Percentiles rank a stretch among this genome's conserved stretches.
These are phyloP conservation scores for Rhineura floridana DNA, from an alignment of 2,113 vertebrate species.

Conservation along the genomic window DNA sequence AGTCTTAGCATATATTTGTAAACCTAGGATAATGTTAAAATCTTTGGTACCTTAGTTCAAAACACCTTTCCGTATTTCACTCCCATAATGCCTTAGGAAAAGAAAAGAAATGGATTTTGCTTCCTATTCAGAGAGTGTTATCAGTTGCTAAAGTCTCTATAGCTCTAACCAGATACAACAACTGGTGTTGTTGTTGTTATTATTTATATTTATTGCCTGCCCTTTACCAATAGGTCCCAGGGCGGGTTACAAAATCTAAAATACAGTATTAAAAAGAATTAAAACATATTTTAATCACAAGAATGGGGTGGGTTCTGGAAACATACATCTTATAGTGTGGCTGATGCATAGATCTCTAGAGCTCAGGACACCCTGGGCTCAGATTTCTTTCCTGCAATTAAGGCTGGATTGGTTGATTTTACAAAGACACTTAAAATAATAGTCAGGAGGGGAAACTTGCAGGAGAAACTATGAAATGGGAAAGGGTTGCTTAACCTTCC, in stretches of 20 bases:
- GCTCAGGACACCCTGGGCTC: background rate
- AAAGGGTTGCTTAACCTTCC: background rate
- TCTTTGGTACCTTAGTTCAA: slow-evolving; percentile 79
- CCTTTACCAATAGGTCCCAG: too few relatives aligned
- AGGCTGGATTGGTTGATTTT: background rate
- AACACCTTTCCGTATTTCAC: slow-evolving; percentile 23
- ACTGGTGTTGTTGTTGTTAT: too few relatives aligned
- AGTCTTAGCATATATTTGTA: slow-evolving; percentile 76
- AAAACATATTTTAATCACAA: too few relatives aligned
- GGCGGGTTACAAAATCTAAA: too few relatives aligned
- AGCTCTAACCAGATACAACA: background rate
- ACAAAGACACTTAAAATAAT: background rate
- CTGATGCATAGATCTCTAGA: background rate
- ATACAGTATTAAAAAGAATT: too few relatives aligned
- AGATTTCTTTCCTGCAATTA: background rate
- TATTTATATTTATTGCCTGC: too few relatives aligned
- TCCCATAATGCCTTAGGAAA: slow-evolving; percentile 20
- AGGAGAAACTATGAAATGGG: background rate
- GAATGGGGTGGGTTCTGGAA: too few relatives aligned
- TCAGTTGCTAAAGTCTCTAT: background rate
- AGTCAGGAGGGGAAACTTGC: background rate
- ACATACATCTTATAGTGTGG: too few relatives aligned
- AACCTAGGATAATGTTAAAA: slow-evolving; percentile 76
- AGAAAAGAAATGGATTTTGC: slow-evolving; percentile 6
- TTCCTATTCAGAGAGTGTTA: slow-evolving; percentile 10